Evolutionary conservation across 2,113 vertebrate species (phyloP).

Genomic region (Scomber colias): DNA sequence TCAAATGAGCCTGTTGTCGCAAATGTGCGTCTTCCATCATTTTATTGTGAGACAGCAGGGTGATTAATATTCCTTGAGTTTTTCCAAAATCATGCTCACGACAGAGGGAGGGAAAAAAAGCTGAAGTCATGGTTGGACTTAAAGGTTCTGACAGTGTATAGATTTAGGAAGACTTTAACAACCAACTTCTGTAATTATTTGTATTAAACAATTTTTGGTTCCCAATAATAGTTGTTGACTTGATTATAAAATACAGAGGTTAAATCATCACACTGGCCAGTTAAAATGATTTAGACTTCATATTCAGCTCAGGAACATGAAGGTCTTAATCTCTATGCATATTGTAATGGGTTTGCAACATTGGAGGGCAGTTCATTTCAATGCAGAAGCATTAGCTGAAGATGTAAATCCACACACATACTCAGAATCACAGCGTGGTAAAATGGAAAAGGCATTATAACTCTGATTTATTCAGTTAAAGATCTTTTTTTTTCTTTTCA

Average conservation of each 20-base stretch:
- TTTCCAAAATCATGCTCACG: not conserved
- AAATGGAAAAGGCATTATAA: slow-evolving; percentile 19
- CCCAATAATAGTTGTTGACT: not conserved
- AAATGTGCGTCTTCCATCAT: slow-evolving; percentile 47
- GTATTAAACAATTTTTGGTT: not conserved
- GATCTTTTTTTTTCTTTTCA: not conserved
- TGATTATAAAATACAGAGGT: not conserved
- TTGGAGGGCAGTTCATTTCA: not conserved
- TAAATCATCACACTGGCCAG: too few relatives aligned
- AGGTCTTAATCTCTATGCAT: too few relatives aligned
- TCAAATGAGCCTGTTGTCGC: slow-evolving; percentile 42
- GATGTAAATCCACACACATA: not conserved
- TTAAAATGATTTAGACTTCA: too few relatives aligned
- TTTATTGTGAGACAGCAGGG: slow-evolving; percentile 1
- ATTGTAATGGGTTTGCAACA: not conserved
- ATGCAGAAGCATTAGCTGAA: not conserved
- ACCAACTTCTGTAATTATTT: not conserved
- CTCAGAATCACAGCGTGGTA: not conserved
- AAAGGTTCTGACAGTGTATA: not conserved
- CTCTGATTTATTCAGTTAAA: slow-evolving; percentile 28
- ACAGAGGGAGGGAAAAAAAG: not conserved
- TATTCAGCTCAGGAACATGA: too few relatives aligned
- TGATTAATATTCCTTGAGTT: slow-evolving; percentile 36
- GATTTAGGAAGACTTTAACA: not conserved
- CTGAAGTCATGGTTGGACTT: not conserved